Evolutionary conservation across 2,888 invertebrate species (phyloP).

Genomic region (Nomada fabriciana): DNA sequence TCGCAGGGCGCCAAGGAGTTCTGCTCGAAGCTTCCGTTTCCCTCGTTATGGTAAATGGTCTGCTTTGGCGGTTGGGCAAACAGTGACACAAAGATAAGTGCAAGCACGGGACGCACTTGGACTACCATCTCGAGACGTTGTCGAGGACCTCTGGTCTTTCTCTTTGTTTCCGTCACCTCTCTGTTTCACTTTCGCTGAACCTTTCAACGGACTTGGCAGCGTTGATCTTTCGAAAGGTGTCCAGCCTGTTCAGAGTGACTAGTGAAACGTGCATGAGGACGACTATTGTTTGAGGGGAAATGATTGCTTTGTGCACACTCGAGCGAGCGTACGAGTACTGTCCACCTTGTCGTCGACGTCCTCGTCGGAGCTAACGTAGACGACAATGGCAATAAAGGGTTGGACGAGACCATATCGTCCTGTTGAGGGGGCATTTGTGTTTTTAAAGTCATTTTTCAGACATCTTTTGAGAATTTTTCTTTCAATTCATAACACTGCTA

Average conservation of each 20-base stretch:
- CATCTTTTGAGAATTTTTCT: too few species aligned
- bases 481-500: too few species aligned
- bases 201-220: conserved; percentile 20
- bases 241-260: conserved; percentile 44
- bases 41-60: conserved; percentile 83
- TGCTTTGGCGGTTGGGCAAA: conserved; percentile 80
- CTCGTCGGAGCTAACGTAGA: conserved; percentile 1
- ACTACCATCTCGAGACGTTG: conserved; percentile 79
- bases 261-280: conserved; percentile 65
- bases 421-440: neutral
- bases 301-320: conserved; percentile 59
- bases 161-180: conserved; percentile 22
- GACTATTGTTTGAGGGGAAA: conserved; percentile 60
- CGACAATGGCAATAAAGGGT: neutral
- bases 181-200: conserved; percentile 32
- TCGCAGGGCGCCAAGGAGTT: conserved; percentile 65
- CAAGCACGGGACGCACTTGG: conserved; percentile 71
- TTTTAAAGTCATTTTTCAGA: too few species aligned
- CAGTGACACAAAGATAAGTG: conserved; percentile 80
- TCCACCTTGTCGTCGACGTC: neutral
- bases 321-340: conserved; percentile 30
- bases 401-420: neutral
- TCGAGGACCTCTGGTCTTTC: conserved; percentile 69
- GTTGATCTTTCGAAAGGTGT: conserved; percentile 66
- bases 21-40: conserved; percentile 75